phyloP scores from a whole-genome alignment of 1,140 invertebrate species.

The Neodiprion virginianus region DNA sequence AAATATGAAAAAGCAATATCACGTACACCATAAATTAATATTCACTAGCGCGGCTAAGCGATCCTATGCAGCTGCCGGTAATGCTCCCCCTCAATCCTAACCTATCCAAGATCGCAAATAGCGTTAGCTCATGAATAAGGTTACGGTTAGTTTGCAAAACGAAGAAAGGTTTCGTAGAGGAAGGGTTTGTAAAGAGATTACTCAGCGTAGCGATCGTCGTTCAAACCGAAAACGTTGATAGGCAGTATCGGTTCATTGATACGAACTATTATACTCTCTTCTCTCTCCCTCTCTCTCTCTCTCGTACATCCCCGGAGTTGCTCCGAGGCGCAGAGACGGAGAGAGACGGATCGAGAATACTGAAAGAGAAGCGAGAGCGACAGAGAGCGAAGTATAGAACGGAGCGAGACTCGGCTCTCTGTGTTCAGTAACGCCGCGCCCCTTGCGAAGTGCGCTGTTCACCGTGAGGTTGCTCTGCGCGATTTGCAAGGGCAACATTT shows the following conservation, averaged over 20 bases:
- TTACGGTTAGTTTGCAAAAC: no score
- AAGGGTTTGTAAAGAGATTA: no score
- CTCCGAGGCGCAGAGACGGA: slow-evolving; percentile 11
- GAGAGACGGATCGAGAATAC: slow-evolving; percentile 17
- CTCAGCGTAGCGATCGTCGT: background rate
- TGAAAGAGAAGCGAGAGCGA: slow-evolving; percentile 20
- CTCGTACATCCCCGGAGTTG: slow-evolving; percentile 15
- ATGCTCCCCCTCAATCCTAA: no score
- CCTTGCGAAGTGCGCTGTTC: slow-evolving; percentile 56
- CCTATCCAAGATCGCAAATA: no score
- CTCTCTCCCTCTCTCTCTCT: background rate
- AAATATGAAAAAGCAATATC: no score
- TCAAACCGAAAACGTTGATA: background rate
- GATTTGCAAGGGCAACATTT: no score
- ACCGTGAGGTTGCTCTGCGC: slow-evolving; percentile 20
- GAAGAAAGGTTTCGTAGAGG: no score
- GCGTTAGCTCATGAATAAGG: no score
- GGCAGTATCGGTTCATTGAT: background rate
- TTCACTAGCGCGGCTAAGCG: no score
- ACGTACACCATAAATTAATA: no score
- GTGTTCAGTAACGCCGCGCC: slow-evolving; percentile 58
- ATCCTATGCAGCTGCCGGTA: no score
- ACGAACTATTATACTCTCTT: background rate
- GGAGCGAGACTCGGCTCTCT: slow-evolving; percentile 42
- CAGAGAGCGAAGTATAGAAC: slow-evolving; percentile 31